These are phyloP conservation scores for Elymnias hypermnestra DNA, from an alignment of 1,140 invertebrate species.

Conservation along the genomic window DNA sequence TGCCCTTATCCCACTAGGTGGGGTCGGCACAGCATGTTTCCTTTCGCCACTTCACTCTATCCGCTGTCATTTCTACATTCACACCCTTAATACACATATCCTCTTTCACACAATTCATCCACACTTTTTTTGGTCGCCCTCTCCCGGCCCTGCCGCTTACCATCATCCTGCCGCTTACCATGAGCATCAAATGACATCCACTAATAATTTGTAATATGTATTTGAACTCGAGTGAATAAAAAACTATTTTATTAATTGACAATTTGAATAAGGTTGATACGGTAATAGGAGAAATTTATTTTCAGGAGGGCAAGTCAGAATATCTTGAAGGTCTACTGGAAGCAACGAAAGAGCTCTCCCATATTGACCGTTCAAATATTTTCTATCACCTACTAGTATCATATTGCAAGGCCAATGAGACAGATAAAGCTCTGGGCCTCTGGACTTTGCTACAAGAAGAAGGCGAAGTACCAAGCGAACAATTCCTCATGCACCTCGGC, in stretches of 20 bases:
- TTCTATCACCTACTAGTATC: slow-evolving; percentile 83
- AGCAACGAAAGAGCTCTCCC: slow-evolving; percentile 84
- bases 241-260: not conserved
- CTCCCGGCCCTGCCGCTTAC: no score
- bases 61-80: no score
- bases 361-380: slow-evolving; percentile 85
- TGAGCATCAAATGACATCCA: not conserved
- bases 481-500: slow-evolving; percentile 81
- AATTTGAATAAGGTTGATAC: not conserved
- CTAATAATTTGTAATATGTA: no score
- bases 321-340: slow-evolving; percentile 84
- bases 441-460: slow-evolving; percentile 91
- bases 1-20: no score
- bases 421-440: slow-evolving; percentile 83
- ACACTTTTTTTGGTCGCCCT: no score
- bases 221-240: no score
- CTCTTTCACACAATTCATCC: no score
- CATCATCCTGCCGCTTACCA: not conserved
- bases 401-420: slow-evolving; percentile 81
- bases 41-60: no score
- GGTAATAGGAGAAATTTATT: slow-evolving; percentile 11
- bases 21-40: no score
- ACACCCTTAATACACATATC: no score
- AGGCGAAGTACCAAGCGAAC: slow-evolving; percentile 80
- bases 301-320: slow-evolving; percentile 79